Evolutionary conservation across 2,113 vertebrate genomes (phyloP).

Genomic region (Drymodes brunneopygia): DNA sequence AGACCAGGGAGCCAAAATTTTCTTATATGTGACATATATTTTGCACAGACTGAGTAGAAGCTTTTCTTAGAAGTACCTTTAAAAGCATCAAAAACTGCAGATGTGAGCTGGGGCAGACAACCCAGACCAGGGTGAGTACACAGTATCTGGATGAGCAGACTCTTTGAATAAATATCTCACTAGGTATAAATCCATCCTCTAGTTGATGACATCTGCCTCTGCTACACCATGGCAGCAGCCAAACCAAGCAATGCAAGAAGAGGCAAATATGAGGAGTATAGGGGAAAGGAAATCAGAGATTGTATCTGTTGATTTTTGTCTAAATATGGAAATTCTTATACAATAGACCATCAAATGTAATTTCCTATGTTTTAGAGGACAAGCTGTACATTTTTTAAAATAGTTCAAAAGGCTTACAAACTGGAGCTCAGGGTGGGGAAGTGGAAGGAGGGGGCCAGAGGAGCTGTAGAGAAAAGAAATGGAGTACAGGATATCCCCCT

Average conservation of each 20-base stretch:
- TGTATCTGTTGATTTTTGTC: constrained; percentile 63
- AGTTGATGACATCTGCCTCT: background rate
- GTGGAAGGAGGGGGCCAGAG: constrained; percentile 31
- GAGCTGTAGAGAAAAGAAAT: background rate
- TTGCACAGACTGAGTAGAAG: background rate
- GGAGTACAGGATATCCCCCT: constrained; percentile 18
- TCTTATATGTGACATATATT: background rate
- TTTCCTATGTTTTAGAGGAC: constrained; percentile 56
- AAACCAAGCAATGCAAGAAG: background rate
- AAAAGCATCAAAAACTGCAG: background rate
- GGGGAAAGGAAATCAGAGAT: constrained; percentile 61
- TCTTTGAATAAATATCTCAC: background rate
- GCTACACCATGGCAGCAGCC: background rate
- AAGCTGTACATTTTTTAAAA: constrained; percentile 60
- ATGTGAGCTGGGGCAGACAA: background rate
- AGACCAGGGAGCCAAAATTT: background rate
- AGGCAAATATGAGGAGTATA: constrained; percentile 19
- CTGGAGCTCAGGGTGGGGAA: constrained; percentile 42
- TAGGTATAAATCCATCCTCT: background rate
- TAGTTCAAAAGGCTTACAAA: constrained; percentile 57
- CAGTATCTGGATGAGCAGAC: background rate
- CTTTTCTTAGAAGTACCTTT: background rate
- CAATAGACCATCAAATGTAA: constrained; percentile 60
- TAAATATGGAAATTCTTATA: constrained; percentile 65
- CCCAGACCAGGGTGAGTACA: background rate